Conservation (phyloP, 2,113 vertebrate species). For the Capra hircus region DNA sequence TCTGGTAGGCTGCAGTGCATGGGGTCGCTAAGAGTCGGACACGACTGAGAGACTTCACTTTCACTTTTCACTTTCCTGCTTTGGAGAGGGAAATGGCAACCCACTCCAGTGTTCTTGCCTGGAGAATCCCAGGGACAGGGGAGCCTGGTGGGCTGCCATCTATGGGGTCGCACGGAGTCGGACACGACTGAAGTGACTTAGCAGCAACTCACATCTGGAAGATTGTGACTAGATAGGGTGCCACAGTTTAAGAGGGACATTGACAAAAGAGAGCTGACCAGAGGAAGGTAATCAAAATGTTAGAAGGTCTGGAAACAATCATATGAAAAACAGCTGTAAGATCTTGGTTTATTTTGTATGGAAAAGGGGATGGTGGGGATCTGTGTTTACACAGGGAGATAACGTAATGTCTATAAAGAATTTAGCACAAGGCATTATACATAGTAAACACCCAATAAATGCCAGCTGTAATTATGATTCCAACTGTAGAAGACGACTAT, state of each 20-base stretch:
- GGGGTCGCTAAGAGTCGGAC: too few relatives aligned
- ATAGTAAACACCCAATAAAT: conserved; percentile 33
- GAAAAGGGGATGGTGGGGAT: neutral
- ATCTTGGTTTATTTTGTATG: conserved; percentile 2
- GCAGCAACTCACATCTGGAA: neutral
- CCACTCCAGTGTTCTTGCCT: too few relatives aligned
- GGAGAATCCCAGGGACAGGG: too few relatives aligned
- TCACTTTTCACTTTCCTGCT: too few relatives aligned
- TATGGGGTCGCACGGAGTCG: too few relatives aligned
- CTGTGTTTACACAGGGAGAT: neutral
- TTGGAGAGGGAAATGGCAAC: too few relatives aligned
- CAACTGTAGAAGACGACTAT: neutral
- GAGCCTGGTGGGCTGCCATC: too few relatives aligned
- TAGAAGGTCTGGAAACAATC: neutral
- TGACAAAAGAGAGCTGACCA: neutral
- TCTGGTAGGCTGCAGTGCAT: too few relatives aligned
- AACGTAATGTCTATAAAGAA: neutral
- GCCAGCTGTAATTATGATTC: neutral
- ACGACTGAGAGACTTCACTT: too few relatives aligned
- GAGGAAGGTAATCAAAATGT: neutral
- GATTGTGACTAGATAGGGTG: neutral
- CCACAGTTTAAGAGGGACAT: neutral
- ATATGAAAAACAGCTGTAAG: neutral
- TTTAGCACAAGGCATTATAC: neutral
- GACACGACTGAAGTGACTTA: too few relatives aligned